These are phyloP conservation scores for Rugalucina vietnamica DNA, from an alignment of 2,888 invertebrate species.

Conservation along the genomic window DNA sequence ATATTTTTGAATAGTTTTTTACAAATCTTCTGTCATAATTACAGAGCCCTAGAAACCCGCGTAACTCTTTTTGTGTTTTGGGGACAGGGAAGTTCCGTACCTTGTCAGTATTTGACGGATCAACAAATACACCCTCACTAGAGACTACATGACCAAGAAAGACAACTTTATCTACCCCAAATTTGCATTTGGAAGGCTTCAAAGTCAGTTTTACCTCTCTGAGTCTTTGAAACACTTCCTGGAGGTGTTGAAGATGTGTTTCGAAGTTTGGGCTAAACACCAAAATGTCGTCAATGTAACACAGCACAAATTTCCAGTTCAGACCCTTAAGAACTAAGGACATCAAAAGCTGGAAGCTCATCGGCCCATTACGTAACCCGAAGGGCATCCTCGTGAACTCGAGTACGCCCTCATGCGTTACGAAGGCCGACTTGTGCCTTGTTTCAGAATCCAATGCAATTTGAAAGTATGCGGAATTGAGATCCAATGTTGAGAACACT, in stretches of 20 bases:
- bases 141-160: slow-evolving; percentile 57
- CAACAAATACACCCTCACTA: slow-evolving; percentile 49
- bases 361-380: slow-evolving; percentile 55
- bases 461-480: slow-evolving; percentile 53
- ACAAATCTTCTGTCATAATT: slow-evolving; percentile 56
- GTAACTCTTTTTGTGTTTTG: neutral
- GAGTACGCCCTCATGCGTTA: slow-evolving; percentile 55
- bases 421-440: slow-evolving; percentile 52
- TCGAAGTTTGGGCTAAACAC: slow-evolving; percentile 48
- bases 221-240: slow-evolving; percentile 51
- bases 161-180: slow-evolving; percentile 34
- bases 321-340: slow-evolving; percentile 50
- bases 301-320: slow-evolving; percentile 48
- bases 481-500: slow-evolving; percentile 55
- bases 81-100: slow-evolving; percentile 46
- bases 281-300: slow-evolving; percentile 61
- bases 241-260: slow-evolving; percentile 50
- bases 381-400: slow-evolving; percentile 50
- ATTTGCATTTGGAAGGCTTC: slow-evolving; percentile 57
- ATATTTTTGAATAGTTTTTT: slow-evolving; percentile 37
- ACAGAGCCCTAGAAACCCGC: slow-evolving; percentile 48
- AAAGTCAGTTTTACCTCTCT: slow-evolving; percentile 49
- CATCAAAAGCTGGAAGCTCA: slow-evolving; percentile 60
- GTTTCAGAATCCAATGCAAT: slow-evolving; percentile 48
- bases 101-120: slow-evolving; percentile 49